These are phyloP conservation scores for Habropoda laboriosa DNA, from an alignment of 1,140 invertebrate genomes.

Conservation along the genomic window DNA sequence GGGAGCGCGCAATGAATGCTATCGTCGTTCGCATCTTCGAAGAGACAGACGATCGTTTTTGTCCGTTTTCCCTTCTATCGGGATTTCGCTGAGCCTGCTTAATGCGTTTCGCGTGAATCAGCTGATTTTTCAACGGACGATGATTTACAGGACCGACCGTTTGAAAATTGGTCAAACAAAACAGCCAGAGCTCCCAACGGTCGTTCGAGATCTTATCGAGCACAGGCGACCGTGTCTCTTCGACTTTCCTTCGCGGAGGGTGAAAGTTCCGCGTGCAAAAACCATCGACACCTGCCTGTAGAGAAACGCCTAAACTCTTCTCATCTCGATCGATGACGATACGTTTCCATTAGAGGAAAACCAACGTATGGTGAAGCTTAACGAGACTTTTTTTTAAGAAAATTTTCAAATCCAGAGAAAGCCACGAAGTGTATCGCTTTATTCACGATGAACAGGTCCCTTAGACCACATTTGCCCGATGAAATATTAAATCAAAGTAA, in stretches of 20 bases:
- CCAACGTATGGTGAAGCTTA: too few species aligned
- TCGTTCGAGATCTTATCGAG: conserved; percentile 2
- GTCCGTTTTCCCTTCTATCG: not conserved
- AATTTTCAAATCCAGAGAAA: too few species aligned
- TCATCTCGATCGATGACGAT: not conserved
- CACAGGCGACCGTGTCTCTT: not conserved
- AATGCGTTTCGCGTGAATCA: conserved; percentile 37
- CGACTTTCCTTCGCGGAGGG: not conserved
- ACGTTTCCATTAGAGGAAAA: not conserved
- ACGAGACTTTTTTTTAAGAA: too few species aligned
- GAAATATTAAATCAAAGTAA: too few species aligned
- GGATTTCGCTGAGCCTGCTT: not conserved
- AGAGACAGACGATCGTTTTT: not conserved
- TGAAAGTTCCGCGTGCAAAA: not conserved
- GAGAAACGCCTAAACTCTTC: not conserved
- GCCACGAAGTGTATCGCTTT: too few species aligned
- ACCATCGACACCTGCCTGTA: not conserved
- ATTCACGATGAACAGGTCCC: too few species aligned
- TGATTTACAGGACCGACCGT: conserved; percentile 21
- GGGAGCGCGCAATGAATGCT: not conserved
- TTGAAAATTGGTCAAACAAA: not conserved
- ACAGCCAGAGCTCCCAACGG: not conserved
- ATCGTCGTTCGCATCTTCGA: not conserved
- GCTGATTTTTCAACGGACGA: conserved; percentile 22
- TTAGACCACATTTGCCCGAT: too few species aligned